Conservation (phyloP, 1,140 invertebrate species). For the Orussus abietinus region DNA sequence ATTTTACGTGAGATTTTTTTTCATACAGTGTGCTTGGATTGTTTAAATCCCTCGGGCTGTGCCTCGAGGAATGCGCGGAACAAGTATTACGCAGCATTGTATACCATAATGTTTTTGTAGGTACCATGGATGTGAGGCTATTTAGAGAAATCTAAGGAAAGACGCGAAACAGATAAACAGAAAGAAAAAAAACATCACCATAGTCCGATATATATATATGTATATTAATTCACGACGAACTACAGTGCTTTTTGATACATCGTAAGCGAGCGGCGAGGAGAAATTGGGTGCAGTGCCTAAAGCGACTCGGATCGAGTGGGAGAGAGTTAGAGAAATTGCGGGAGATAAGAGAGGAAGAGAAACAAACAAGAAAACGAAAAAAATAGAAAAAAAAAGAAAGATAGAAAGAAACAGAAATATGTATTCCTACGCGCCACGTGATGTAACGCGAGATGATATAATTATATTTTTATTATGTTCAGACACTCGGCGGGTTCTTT, state of each 20-base stretch:
- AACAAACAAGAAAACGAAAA: slow-evolving; percentile 19
- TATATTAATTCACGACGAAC: slow-evolving; percentile 21
- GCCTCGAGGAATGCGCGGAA: too few relatives aligned
- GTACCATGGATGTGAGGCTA: slow-evolving; percentile 25
- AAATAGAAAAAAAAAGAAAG: slow-evolving; percentile 23
- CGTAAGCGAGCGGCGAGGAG: slow-evolving; percentile 33
- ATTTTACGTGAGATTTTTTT: slow-evolving; percentile 20
- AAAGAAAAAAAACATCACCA: slow-evolving; percentile 2
- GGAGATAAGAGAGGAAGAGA: slow-evolving; percentile 18
- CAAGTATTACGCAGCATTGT: slow-evolving; percentile 20
- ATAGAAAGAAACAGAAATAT: slow-evolving; percentile 10
- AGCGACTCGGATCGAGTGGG: too few relatives aligned
- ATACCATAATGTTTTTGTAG: slow-evolving; percentile 22
- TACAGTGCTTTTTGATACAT: slow-evolving; percentile 37
- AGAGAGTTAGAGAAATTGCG: too few relatives aligned
- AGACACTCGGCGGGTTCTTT: too few relatives aligned
- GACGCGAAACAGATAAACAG: slow-evolving; percentile 10
- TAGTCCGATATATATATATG: slow-evolving; percentile 17
- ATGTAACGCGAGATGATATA: slow-evolving; percentile 14
- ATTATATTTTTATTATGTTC: slow-evolving; percentile 30
- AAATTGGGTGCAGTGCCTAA: slow-evolving; percentile 38
- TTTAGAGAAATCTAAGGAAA: slow-evolving; percentile 14
- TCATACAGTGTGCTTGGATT: too few relatives aligned
- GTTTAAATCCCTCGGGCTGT: too few relatives aligned
- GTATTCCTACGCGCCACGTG: slow-evolving; percentile 8